These are phyloP conservation scores for Volucella inflata DNA, from an alignment of 2,888 invertebrate genomes.

Conservation along the genomic window DNA sequence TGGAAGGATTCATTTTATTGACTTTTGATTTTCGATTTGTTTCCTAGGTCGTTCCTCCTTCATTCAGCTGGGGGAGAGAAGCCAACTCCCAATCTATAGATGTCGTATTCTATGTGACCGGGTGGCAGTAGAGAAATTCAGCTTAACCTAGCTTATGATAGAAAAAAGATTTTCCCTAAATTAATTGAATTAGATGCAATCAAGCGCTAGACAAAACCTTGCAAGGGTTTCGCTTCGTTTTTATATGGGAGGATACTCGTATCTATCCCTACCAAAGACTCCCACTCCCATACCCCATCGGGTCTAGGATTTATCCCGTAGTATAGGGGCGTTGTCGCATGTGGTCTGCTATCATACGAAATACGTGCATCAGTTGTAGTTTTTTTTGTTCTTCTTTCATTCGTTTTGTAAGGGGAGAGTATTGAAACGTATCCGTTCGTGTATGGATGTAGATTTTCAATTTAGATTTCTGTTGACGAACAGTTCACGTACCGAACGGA, in stretches of 20 bases:
- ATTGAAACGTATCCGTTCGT: neutral
- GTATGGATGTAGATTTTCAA: conserved; percentile 34
- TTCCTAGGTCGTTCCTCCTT: conserved; percentile 25
- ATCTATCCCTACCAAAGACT: neutral
- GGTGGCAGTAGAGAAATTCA: neutral
- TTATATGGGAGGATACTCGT: neutral
- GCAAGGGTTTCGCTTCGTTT: neutral
- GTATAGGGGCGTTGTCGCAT: neutral
- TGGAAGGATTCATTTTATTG: conserved; percentile 72
- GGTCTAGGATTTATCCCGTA: neutral
- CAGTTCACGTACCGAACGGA: conserved; percentile 10
- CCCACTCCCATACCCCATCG: neutral
- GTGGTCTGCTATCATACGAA: conserved; percentile 34
- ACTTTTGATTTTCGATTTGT: conserved; percentile 73
- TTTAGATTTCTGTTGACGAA: conserved; percentile 21
- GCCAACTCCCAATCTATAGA: neutral
- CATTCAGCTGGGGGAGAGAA: neutral
- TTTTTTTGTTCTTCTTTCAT: neutral
- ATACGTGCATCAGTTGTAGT: conserved; percentile 6
- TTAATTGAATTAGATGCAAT: conserved; percentile 69
- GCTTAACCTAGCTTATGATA: conserved; percentile 14
- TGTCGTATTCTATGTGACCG: neutral
- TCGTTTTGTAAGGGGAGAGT: neutral
- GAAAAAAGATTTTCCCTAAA: conserved; percentile 53
- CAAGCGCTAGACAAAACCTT: conserved; percentile 46